Percentiles rank a stretch among this genome's conserved stretches.
Conservation (phyloP, 2,888 invertebrate genomes). For the Melanchra persicariae region DNA sequence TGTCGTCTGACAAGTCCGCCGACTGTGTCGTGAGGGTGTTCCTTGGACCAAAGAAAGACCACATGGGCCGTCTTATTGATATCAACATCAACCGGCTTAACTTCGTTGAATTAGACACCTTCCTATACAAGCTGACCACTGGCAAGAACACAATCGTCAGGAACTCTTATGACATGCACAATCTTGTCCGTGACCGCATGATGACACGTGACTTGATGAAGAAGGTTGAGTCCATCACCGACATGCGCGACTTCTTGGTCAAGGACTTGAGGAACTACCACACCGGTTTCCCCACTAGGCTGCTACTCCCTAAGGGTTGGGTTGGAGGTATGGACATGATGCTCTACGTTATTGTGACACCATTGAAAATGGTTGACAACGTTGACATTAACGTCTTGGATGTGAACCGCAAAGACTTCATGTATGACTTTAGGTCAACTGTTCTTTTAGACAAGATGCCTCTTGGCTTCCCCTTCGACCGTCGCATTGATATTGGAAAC, state of each 20-base stretch:
- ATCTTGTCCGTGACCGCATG: conserved; percentile 92
- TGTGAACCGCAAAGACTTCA: conserved; percentile 85
- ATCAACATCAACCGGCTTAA: conserved; percentile 91
- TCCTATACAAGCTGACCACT: conserved; percentile 90
- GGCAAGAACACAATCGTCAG: conserved; percentile 93
- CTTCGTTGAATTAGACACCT: conserved; percentile 92
- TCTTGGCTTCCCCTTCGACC: conserved; percentile 94
- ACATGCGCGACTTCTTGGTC: conserved; percentile 77
- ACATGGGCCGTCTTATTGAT: conserved; percentile 89
- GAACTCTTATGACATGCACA: conserved; percentile 92
- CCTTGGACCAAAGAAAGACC: conserved; percentile 93
- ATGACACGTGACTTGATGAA: conserved; percentile 92
- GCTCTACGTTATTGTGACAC: conserved; percentile 92
- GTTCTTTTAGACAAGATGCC: conserved; percentile 91
- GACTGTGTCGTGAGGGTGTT: conserved; percentile 92
- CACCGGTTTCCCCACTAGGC: conserved; percentile 93
- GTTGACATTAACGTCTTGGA: conserved; percentile 81
- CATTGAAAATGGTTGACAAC: conserved; percentile 86
- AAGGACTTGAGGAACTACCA: conserved; percentile 87
- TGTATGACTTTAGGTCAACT: conserved; percentile 81
- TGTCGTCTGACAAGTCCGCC: conserved; percentile 90
- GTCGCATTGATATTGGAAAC: conserved; percentile 90
- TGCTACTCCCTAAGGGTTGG: conserved; percentile 93
- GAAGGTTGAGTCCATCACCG: conserved; percentile 90
- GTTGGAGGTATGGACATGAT: conserved; percentile 92